phyloP scores from a whole-genome alignment of 2,888 invertebrate genomes.

The Cepaea hortensis region DNA sequence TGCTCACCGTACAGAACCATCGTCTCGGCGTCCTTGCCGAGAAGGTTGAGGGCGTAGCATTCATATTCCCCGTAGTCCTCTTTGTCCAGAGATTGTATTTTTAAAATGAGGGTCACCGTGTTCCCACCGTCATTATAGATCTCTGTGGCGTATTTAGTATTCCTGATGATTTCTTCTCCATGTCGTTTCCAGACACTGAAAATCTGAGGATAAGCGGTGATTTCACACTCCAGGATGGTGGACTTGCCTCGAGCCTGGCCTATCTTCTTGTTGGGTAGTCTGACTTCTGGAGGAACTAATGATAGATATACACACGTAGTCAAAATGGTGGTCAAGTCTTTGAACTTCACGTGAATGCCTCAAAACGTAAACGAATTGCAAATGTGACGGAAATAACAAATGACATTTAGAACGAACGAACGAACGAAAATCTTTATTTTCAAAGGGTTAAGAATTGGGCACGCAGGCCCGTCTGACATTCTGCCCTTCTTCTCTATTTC shows the following conservation, averaged over 20 bases:
- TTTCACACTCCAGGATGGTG: constrained; percentile 73
- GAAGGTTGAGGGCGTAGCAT: constrained; percentile 63
- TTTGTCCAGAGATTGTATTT: constrained; percentile 59
- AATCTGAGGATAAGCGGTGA: constrained; percentile 71
- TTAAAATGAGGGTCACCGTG: constrained; percentile 65
- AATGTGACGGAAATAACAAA: neutral
- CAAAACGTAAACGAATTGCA: too few species aligned
- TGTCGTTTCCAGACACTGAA: constrained; percentile 68
- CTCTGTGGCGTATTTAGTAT: constrained; percentile 66
- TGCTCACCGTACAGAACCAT: constrained; percentile 64
- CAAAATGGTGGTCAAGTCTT: neutral
- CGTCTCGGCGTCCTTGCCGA: constrained; percentile 62
- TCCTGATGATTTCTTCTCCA: constrained; percentile 59
- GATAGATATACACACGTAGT: neutral
- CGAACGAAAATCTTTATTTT: too few species aligned
- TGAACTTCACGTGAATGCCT: neutral
- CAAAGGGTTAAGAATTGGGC: too few species aligned
- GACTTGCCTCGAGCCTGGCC: constrained; percentile 68
- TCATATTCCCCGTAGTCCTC: constrained; percentile 67
- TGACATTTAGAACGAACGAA: neutral
- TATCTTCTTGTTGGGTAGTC: constrained; percentile 67
- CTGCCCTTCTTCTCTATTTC: neutral
- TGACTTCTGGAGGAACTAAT: constrained; percentile 72
- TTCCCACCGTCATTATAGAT: constrained; percentile 67
- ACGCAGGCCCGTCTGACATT: neutral